Conservation (phyloP, 2,797 vertebrate species). For the Eulemur rubriventer region DNA sequence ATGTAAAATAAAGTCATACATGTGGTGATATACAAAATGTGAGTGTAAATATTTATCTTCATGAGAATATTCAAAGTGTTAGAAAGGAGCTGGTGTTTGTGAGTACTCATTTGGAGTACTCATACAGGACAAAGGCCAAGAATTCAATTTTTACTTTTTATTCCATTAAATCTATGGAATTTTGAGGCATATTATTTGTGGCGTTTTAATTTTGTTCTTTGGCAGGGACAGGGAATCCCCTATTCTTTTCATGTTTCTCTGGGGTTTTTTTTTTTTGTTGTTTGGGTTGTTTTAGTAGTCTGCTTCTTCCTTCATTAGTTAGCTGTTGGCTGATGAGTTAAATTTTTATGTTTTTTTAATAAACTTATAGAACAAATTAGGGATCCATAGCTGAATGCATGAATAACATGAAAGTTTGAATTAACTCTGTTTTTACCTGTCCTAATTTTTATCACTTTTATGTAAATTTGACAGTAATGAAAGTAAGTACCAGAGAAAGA, state of each 20-base stretch:
- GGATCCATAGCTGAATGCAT: neutral
- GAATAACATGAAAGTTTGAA: slow-evolving; percentile 3
- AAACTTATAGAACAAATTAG: slow-evolving; percentile 11
- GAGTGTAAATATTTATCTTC: slow-evolving; percentile 18
- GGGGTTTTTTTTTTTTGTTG: neutral
- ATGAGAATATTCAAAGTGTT: slow-evolving; percentile 24
- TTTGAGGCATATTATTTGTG: neutral
- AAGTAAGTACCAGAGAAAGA: slow-evolving; percentile 1
- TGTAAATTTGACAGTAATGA: slow-evolving; percentile 3
- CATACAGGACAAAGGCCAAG: neutral
- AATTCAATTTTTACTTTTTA: slow-evolving; percentile 17
- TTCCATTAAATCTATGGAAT: neutral
- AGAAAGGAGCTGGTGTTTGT: neutral
- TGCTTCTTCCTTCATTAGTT: neutral
- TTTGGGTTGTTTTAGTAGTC: neutral
- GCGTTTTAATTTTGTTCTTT: neutral
- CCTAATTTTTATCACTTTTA: neutral
- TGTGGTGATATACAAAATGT: neutral
- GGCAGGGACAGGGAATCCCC: neutral
- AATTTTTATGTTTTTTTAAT: neutral
- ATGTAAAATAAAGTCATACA: neutral
- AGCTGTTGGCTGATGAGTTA: neutral
- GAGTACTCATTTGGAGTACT: neutral
- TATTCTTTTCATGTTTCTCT: neutral
- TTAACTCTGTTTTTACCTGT: slow-evolving; percentile 12